Conservation (phyloP, 2,797 vertebrate species). For the Acipenser oxyrinchus region DNA sequence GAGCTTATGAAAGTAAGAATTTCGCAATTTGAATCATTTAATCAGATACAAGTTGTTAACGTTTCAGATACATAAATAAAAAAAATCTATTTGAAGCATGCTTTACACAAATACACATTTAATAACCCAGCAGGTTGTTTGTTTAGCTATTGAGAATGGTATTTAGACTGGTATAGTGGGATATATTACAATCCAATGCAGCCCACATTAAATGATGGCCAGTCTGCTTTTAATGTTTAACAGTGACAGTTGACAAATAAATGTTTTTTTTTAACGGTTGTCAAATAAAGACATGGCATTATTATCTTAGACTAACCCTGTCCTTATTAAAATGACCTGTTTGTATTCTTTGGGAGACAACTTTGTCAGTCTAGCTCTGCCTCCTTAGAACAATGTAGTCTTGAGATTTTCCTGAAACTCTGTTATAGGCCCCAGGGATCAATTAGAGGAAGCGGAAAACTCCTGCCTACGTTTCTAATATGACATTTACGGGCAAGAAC, state of each 20-base stretch:
- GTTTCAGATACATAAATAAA: slow-evolving; percentile 20
- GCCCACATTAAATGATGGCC: slow-evolving; percentile 16
- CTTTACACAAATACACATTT: slow-evolving; percentile 17
- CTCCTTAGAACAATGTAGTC: slow-evolving; percentile 45
- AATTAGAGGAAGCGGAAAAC: slow-evolving; percentile 62
- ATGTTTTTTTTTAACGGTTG: slow-evolving; percentile 47
- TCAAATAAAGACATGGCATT: slow-evolving; percentile 56
- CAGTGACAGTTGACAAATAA: slow-evolving; percentile 36
- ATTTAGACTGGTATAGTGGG: slow-evolving; percentile 22
- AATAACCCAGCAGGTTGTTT: not conserved
- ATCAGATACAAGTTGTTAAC: slow-evolving; percentile 33
- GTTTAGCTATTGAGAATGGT: slow-evolving; percentile 3
- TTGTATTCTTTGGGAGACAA: slow-evolving; percentile 37
- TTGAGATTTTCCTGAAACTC: slow-evolving; percentile 35
- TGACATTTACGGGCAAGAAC: slow-evolving; percentile 58
- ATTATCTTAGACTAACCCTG: slow-evolving; percentile 51
- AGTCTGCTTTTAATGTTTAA: slow-evolving; percentile 9
- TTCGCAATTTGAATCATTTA: slow-evolving; percentile 38
- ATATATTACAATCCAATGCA: slow-evolving; percentile 19
- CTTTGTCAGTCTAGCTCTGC: slow-evolving; percentile 45
- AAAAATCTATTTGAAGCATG: slow-evolving; percentile 30
- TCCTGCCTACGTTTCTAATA: slow-evolving; percentile 43
- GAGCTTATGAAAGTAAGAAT: slow-evolving; percentile 36
- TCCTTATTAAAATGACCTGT: slow-evolving; percentile 52
- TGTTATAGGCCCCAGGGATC: slow-evolving; percentile 51